Percentiles rank a stretch among this genome's conserved stretches.
Evolutionary conservation across 2,888 invertebrate species (phyloP).

Genomic region (Chrysopilus asiliformis): DNA sequence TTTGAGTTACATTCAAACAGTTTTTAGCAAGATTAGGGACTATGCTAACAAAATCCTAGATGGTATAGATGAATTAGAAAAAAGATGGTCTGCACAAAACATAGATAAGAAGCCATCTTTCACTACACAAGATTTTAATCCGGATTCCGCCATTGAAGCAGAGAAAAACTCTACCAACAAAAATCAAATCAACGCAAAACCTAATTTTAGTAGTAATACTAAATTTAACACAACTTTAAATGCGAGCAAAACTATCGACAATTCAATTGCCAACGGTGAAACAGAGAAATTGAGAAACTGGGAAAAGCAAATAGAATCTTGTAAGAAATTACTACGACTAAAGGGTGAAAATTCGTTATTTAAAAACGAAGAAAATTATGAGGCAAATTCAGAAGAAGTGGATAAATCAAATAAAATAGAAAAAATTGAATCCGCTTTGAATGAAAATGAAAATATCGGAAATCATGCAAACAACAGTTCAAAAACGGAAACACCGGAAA

Average conservation of each 20-base stretch:
- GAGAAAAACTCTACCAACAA: background rate
- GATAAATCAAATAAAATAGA: too few relatives aligned
- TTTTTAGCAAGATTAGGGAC: too few relatives aligned
- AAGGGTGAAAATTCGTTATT: background rate
- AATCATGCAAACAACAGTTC: too few relatives aligned
- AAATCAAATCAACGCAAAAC: background rate
- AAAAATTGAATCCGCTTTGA: too few relatives aligned
- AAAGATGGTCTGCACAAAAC: background rate
- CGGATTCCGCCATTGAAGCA: background rate
- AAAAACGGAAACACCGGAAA: too few relatives aligned
- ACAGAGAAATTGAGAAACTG: slow-evolving; percentile 6
- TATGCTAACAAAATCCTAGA: background rate
- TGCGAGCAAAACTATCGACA: background rate
- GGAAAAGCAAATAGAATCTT: slow-evolving; percentile 8
- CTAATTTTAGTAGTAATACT: background rate
- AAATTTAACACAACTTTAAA: background rate
- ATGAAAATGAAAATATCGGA: too few relatives aligned
- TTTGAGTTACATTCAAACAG: too few relatives aligned
- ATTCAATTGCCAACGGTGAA: slow-evolving; percentile 1
- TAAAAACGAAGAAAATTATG: background rate
- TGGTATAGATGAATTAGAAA: background rate
- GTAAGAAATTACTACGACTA: slow-evolving; percentile 5
- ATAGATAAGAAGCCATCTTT: background rate
- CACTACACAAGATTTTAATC: background rate
- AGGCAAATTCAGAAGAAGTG: background rate